Conservation (phyloP, 2,888 invertebrate genomes). For the Drosophila percnosoma region DNA sequence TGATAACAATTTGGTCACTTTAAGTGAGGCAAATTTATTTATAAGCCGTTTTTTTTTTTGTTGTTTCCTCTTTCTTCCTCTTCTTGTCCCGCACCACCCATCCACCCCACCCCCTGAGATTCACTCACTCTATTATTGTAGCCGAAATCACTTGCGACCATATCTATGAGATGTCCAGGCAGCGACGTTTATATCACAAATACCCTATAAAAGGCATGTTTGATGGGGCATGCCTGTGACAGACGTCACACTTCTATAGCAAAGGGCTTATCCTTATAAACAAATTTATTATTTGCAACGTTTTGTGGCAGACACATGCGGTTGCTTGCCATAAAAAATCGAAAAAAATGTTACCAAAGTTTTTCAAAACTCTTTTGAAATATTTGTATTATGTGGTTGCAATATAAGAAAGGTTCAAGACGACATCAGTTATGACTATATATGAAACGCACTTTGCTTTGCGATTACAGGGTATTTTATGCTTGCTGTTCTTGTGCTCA, state of each 20-base stretch:
- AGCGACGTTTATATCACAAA: constrained; percentile 26
- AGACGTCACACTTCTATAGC: background rate
- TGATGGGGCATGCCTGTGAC: background rate
- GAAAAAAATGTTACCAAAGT: background rate
- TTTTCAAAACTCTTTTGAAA: background rate
- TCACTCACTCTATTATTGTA: constrained; percentile 71
- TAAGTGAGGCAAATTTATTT: constrained; percentile 85
- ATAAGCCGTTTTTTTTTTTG: constrained; percentile 78
- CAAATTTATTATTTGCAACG: too few species aligned
- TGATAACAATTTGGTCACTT: constrained; percentile 85
- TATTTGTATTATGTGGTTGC: background rate
- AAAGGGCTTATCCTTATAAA: background rate
- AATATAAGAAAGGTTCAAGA: background rate
- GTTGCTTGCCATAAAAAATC: background rate
- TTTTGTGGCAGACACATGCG: background rate
- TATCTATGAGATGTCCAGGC: constrained; percentile 27
- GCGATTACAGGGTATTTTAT: constrained; percentile 19
- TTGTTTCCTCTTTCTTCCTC: background rate
- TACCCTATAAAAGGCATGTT: constrained; percentile 34
- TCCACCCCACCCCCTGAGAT: constrained; percentile 31
- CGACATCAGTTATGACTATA: background rate
- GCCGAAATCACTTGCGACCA: constrained; percentile 50
- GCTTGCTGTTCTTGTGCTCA: background rate
- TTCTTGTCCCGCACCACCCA: background rate
- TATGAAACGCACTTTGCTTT: background rate